Percentiles rank a stretch among this genome's conserved stretches.
These are phyloP conservation scores for Cuniculus paca DNA, from an alignment of 2,797 vertebrate genomes.

Conservation along the genomic window DNA sequence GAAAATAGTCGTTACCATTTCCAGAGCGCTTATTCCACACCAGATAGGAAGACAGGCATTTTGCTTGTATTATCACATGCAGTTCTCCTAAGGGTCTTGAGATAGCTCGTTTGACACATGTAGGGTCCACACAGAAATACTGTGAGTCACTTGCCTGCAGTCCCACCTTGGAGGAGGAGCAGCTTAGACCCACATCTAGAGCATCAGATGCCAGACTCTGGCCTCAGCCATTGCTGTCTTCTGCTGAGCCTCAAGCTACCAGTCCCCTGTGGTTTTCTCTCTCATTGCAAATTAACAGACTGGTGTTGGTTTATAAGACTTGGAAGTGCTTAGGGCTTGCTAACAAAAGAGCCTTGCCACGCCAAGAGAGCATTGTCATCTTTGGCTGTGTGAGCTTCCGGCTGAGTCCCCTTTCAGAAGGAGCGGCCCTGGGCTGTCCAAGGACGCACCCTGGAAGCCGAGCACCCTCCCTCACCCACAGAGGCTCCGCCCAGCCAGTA, in stretches of 20 bases:
- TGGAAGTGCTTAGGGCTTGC: background rate
- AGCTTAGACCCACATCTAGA: background rate
- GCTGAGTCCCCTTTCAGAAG: background rate
- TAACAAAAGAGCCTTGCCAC: background rate
- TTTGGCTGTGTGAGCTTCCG: background rate
- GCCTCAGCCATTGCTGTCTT: background rate
- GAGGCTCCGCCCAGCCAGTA: background rate
- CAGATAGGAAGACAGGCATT: no score
- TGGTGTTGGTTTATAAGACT: background rate
- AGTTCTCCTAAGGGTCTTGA: background rate
- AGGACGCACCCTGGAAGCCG: rapidly evolving
- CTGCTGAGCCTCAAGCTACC: background rate
- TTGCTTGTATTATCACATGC: background rate
- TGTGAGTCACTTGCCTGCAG: background rate
- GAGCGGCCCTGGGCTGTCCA: background rate
- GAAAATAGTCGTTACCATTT: background rate
- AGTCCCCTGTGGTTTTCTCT: background rate
- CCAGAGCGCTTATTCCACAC: background rate
- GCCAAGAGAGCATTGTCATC: background rate
- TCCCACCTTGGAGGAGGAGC: background rate
- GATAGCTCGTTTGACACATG: background rate
- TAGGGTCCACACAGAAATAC: background rate
- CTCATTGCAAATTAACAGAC: background rate
- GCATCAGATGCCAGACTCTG: background rate
- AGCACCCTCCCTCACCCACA: background rate